Conservation (phyloP, 2,888 invertebrate species). For the Agrochola macilenta region DNA sequence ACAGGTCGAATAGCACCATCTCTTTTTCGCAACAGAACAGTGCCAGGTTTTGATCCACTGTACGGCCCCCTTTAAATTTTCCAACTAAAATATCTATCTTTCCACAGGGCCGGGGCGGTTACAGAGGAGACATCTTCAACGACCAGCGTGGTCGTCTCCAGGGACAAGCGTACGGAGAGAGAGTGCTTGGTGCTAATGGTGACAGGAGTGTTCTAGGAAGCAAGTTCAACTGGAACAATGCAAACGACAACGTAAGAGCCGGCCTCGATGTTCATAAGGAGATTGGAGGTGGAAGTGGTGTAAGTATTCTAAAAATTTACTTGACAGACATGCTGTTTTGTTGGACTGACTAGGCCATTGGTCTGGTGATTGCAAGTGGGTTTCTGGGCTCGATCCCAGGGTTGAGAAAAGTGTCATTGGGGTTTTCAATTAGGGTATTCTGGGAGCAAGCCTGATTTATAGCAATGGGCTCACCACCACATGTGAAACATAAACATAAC, state of each 20-base stretch:
- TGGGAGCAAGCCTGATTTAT: background rate
- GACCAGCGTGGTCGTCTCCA: conserved; percentile 78
- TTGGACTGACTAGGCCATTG: background rate
- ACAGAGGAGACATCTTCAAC: conserved; percentile 80
- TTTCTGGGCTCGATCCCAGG: background rate
- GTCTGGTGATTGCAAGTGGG: background rate
- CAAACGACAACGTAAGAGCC: conserved; percentile 73
- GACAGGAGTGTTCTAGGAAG: conserved; percentile 79
- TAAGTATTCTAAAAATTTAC: conserved; percentile 64
- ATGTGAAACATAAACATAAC: background rate
- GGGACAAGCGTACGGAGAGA: conserved; percentile 77
- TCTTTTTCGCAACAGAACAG: background rate
- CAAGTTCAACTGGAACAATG: conserved; percentile 76
- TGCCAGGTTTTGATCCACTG: background rate
- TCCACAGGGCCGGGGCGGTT: conserved; percentile 80
- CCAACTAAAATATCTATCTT: background rate
- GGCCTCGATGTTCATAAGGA: conserved; percentile 77
- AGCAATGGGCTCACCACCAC: no score
- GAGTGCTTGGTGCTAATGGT: conserved; percentile 76
- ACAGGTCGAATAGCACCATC: background rate
- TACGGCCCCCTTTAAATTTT: background rate
- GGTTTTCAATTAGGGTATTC: no score
- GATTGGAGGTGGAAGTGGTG: conserved; percentile 78
- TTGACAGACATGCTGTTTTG: background rate
- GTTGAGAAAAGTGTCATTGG: background rate